Evolutionary conservation across 2,797 vertebrate genomes (phyloP), one percentile per base, ranked within the genome.

Genomic region (Fratercula arctica): DNA sequence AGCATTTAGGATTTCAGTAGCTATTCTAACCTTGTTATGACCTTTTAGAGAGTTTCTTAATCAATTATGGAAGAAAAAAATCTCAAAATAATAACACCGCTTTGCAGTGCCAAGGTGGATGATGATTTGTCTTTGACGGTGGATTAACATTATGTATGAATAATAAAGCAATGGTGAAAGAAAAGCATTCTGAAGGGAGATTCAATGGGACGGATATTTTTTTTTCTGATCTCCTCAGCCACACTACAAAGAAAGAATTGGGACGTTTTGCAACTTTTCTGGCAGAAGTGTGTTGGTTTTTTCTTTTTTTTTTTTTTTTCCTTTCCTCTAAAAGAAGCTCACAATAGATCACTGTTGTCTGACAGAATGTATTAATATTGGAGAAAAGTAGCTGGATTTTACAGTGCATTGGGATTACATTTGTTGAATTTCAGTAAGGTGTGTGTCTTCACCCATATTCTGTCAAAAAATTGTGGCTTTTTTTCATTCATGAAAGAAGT

Each of bases 141-240:
- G 43, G 57, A 94, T 83, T 68, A 94, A 77, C 37, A 57, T 29
- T 89, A 83, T 60, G 45, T 68, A 90, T 82, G 50, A 96, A 95
- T 91, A 95, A 93, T 63, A 86, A 89, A 89, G 23, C 59, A 91
- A 72, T 57, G 37, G 72, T 59, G 56, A 87, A 96, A 94, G 48
- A 90, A 94, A 89, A 93, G 17, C 3, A 23, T 80, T 88, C 51
- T 60, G 61, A 93, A 87, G 25, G 35, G 21, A 87, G 13, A 91
- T 74, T 90, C 60, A 87, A 59, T 89, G 57, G 50, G 16, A 53
- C 18, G 45, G 31, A 48, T 16, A 8, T 57, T 26, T 61, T 41
- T 41, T 80, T 86, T 87, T 10, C n/a, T 87, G 56, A 67, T 89
- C 67, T 92, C 43, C 53, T 85, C 91, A n/a, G 57, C 16, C 64